Evolutionary conservation across 2,888 invertebrate genomes (phyloP).

Genomic region (Corbicula japonica): DNA sequence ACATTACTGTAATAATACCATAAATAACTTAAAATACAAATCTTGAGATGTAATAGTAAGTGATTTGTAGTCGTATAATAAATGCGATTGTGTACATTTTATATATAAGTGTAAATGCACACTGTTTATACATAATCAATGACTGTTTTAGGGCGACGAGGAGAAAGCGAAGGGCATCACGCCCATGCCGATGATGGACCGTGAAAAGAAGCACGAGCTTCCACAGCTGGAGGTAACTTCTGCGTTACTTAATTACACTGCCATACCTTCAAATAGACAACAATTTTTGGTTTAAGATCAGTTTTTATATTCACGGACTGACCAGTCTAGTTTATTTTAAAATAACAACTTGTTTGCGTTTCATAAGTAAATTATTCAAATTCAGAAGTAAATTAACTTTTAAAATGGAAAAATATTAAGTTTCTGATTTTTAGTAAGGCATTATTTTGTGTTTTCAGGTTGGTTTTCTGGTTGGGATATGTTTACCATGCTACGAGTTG

Average conservation of each 20-base stretch:
- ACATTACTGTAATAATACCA: too few relatives aligned
- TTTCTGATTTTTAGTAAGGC: too few relatives aligned
- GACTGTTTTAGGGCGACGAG: constrained; percentile 89
- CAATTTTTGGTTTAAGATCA: too few relatives aligned
- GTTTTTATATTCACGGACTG: too few relatives aligned
- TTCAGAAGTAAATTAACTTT: too few relatives aligned
- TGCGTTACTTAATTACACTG: too few relatives aligned
- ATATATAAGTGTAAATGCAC: not conserved
- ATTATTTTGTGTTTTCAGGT: constrained; percentile 88
- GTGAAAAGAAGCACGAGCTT: constrained; percentile 91
- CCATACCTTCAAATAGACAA: too few relatives aligned
- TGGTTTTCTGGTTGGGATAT: constrained; percentile 93
- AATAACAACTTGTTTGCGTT: too few relatives aligned
- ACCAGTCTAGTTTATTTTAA: too few relatives aligned
- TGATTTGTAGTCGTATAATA: not conserved
- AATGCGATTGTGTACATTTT: not conserved
- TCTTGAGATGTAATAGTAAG: not conserved
- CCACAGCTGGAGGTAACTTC: constrained; percentile 91
- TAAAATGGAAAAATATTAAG: too few relatives aligned
- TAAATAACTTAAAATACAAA: too few relatives aligned
- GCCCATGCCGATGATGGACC: constrained; percentile 94
- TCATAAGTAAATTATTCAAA: too few relatives aligned
- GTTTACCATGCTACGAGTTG: constrained; percentile 93
- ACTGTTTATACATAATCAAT: not conserved
- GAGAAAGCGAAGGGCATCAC: constrained; percentile 90